Percentiles rank a stretch among this genome's conserved stretches.
These are phyloP conservation scores for Lathronympha strigana DNA, from an alignment of 2,888 invertebrate species.

Conservation along the genomic window DNA sequence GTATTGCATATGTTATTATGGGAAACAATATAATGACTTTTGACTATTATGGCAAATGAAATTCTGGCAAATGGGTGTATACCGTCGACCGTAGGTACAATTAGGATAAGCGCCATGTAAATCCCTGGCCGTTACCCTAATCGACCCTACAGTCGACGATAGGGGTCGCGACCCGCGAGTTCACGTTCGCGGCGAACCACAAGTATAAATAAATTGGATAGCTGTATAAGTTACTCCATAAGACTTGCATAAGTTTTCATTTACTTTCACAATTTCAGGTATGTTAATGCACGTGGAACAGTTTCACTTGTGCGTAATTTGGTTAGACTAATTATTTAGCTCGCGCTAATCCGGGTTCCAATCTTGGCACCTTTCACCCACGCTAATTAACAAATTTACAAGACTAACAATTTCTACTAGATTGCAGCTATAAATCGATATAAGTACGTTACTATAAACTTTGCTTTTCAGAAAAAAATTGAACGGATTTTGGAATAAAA, in stretches of 20 bases:
- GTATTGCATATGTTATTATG: too few relatives aligned
- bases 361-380: constrained; percentile 27
- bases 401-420: neutral
- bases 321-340: constrained; percentile 23
- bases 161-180: too few relatives aligned
- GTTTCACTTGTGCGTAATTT: constrained; percentile 16
- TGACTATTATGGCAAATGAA: too few relatives aligned
- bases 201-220: neutral
- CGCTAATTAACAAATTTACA: constrained; percentile 21
- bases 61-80: too few relatives aligned
- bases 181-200: too few relatives aligned
- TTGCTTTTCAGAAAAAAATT: neutral
- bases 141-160: too few relatives aligned
- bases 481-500: too few relatives aligned
- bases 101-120: too few relatives aligned
- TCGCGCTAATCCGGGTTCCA: constrained; percentile 6
- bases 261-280: constrained; percentile 10
- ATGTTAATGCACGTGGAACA: constrained; percentile 19
- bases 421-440: neutral
- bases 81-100: too few relatives aligned
- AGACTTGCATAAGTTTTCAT: neutral
- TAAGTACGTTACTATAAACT: too few relatives aligned
- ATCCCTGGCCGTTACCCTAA: too few relatives aligned
- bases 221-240: neutral
- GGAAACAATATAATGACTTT: too few relatives aligned